Evolutionary conservation across 2,113 vertebrate genomes (phyloP).

Genomic region (Dunckerocampus dactyliophorus): DNA sequence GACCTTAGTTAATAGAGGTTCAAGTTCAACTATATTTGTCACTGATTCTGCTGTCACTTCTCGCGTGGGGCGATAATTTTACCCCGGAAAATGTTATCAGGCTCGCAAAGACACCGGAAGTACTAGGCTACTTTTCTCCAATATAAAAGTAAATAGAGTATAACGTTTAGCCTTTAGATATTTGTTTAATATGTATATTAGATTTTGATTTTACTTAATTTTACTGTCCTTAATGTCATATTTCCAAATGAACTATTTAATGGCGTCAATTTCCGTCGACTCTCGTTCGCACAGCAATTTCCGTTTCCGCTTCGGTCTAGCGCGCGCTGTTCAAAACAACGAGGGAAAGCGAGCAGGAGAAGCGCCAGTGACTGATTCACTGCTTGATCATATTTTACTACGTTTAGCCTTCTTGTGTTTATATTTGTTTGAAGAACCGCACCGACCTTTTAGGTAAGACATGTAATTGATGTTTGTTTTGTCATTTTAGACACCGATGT

Average conservation of each 20-base stretch:
- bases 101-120: constrained; percentile 12
- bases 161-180: no score
- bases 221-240: no score
- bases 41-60: constrained; percentile 30
- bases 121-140: not conserved
- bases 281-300: not conserved
- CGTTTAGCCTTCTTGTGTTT: not conserved
- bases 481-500: not conserved
- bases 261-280: not conserved
- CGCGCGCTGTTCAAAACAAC: constrained; percentile 53
- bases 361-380: not conserved
- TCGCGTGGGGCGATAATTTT: constrained; percentile 15
- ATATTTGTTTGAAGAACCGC: not conserved
- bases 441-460: constrained; percentile 18
- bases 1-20: not conserved
- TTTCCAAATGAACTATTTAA: not conserved
- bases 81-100: constrained; percentile 44
- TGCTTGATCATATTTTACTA: not conserved
- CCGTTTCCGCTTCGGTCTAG: constrained; percentile 28
- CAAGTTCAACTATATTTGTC: not conserved
- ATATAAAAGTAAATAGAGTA: constrained; percentile 20
- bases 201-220: no score
- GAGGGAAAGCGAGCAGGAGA: constrained; percentile 36
- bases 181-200: no score
- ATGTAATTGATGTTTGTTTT: rapidly evolving